Conservation (phyloP, 1,140 invertebrate species). For the Drosophila nebulosa region DNA sequence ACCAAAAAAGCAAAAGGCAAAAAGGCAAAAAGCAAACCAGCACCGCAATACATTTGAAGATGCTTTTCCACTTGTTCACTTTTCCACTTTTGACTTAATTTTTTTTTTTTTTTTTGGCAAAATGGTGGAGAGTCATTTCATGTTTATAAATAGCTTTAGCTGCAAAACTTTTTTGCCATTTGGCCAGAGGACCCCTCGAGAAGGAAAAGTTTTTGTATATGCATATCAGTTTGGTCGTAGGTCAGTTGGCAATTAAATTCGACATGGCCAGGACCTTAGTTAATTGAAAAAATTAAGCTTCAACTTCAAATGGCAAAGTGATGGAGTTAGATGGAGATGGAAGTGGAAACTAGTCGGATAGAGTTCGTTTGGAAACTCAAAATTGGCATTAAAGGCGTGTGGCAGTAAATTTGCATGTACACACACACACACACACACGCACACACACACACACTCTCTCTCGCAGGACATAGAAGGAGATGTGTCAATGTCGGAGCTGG, state of each 20-base stretch:
- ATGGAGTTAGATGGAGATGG: not conserved
- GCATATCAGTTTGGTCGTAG: constrained; percentile 15
- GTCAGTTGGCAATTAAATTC: constrained; percentile 43
- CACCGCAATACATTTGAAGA: constrained; percentile 29
- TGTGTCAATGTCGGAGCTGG: constrained; percentile 24
- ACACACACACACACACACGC: constrained; percentile 5
- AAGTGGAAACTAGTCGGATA: not conserved
- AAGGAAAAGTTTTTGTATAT: not conserved
- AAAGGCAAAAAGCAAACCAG: constrained; percentile 7
- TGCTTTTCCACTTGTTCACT: constrained; percentile 22
- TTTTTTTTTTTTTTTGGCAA: constrained; percentile 1
- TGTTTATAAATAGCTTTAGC: constrained; percentile 45
- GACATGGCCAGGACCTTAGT: constrained; percentile 38
- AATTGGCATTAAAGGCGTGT: constrained; percentile 66
- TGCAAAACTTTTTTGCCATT: constrained; percentile 45
- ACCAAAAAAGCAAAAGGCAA: constrained; percentile 6
- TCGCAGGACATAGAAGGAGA: constrained; percentile 6
- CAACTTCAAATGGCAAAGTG: constrained; percentile 23
- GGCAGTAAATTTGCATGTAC: constrained; percentile 60
- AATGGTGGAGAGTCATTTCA: constrained; percentile 24
- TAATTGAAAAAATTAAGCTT: constrained; percentile 74
- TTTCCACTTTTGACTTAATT: constrained; percentile 49
- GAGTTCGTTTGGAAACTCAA: constrained; percentile 28
- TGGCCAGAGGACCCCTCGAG: not conserved
- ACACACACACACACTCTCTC: constrained; percentile 14